Evolutionary conservation across 2,797 vertebrate genomes (phyloP), one percentile per base, ranked within the genome.

Genomic region (Enteromius treurensis): DNA sequence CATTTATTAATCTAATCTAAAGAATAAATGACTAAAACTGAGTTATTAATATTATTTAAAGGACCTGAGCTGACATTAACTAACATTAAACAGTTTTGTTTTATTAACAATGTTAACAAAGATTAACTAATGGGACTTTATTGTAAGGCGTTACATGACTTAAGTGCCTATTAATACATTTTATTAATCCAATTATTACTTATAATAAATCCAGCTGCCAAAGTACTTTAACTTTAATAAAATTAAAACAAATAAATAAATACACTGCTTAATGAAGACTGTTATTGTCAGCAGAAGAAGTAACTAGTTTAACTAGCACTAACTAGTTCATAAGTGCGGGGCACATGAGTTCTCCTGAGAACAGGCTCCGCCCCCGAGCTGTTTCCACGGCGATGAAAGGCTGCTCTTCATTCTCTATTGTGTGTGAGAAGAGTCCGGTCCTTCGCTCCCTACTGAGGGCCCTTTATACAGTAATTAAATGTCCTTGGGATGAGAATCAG

Each of bases 401-500:
- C 81, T 42, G 62, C 58, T 47, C 84, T 86, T 77, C 64, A 79
- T 74, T 53, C 45, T 83, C 53, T 88, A 85, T 86, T 88, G 81
- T 82, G 42, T 55, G 64, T 34, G 45, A 64, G 29, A 42, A 42
- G 26, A 45, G 17, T 7, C 49, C 3, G 21, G 32, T n/a, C 29
- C 64, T 14, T 75, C 23, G 3, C 42, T 29, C 53, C 40, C 55
- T 40, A 37, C 47, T 14, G 51, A 62, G 58, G 65, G 17, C 76
- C 45, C 67, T 60, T 89, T 85, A 89, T 85, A 85, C 74, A 81
- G 87, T 90, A 89, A 89, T 90, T 90, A 89, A 60, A 62, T 65
- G n/a, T 87, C 73, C 87, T 84, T 71, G 62, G 86, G 83, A 84
- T 83, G 82, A 78, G 83, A 11, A 62, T 76, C 9, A 9, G 26